These are phyloP conservation scores for Jordanella pulchra DNA, from an alignment of 2,797 vertebrate genomes.

Conservation along the genomic window DNA sequence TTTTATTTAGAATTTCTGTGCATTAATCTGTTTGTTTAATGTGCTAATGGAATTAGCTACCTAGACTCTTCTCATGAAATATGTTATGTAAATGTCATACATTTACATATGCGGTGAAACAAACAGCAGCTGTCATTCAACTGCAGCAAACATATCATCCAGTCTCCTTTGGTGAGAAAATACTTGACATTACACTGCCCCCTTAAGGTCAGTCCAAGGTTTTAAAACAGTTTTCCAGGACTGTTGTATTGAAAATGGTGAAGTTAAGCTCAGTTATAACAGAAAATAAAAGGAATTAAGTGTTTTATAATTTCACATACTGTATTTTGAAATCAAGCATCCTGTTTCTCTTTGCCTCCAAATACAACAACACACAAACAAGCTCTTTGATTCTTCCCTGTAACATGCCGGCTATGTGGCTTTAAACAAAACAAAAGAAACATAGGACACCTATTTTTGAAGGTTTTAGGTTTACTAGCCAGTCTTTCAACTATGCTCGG, in stretches of 20 bases:
- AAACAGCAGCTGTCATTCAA: constrained; percentile 2
- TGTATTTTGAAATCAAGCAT: background rate
- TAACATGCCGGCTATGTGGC: constrained; percentile 33
- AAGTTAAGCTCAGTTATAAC: background rate
- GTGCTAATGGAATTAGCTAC: background rate
- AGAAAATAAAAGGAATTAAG: too few species aligned
- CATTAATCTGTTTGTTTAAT: background rate
- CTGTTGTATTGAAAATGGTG: background rate
- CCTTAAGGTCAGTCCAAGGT: constrained; percentile 45
- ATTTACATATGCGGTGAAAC: constrained; percentile 1
- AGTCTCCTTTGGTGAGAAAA: background rate
- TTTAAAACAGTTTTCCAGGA: background rate
- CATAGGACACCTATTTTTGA: constrained; percentile 26
- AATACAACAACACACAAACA: constrained; percentile 8
- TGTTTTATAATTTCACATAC: background rate
- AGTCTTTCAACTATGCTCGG: constrained; percentile 34
- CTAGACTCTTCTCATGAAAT: background rate
- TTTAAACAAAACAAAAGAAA: constrained; percentile 26
- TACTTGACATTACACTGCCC: constrained; percentile 58
- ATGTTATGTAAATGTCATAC: constrained; percentile 10
- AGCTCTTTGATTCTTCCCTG: constrained; percentile 21
- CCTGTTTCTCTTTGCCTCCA: background rate
- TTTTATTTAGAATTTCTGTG: background rate
- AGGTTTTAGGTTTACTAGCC: constrained; percentile 56
- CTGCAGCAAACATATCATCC: background rate